Evolutionary conservation across 2,113 vertebrate genomes (phyloP).

Genomic region (Salvelinus sp.): DNA sequence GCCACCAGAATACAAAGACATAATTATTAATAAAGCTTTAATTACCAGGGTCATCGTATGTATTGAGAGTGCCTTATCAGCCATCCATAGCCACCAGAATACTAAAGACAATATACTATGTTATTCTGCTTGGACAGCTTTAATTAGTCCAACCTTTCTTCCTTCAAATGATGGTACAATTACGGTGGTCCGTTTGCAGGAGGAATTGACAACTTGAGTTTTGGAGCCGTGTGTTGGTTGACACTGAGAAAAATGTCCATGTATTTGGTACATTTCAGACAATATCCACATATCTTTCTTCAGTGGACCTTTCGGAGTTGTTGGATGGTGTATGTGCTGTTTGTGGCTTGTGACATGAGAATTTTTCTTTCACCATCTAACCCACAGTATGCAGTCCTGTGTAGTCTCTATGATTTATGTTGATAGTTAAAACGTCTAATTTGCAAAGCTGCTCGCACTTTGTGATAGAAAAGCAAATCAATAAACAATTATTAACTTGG

Average conservation of each 20-base stretch:
- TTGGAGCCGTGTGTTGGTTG: no score
- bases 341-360: conserved; percentile 19
- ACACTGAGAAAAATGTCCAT: no score
- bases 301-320: background rate
- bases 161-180: no score
- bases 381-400: conserved; percentile 4
- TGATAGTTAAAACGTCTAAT: conserved; percentile 59
- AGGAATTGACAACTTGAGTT: no score
- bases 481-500: conserved; percentile 57
- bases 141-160: no score
- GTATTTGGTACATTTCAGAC: no score
- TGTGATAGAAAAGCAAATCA: conserved; percentile 57
- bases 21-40: conserved; percentile 40
- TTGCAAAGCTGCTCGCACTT: conserved; percentile 46
- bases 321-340: background rate
- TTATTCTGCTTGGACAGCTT: background rate
- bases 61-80: conserved; percentile 21
- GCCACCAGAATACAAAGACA: conserved; percentile 22
- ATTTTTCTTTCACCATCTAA: conserved; percentile 19
- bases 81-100: conserved; percentile 25
- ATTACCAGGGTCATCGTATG: conserved; percentile 44
- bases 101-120: background rate
- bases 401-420: conserved; percentile 49
- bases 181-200: no score
- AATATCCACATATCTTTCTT: no score